Conservation (phyloP, 2,888 invertebrate genomes). For the Pristionchus exspectatus region DNA sequence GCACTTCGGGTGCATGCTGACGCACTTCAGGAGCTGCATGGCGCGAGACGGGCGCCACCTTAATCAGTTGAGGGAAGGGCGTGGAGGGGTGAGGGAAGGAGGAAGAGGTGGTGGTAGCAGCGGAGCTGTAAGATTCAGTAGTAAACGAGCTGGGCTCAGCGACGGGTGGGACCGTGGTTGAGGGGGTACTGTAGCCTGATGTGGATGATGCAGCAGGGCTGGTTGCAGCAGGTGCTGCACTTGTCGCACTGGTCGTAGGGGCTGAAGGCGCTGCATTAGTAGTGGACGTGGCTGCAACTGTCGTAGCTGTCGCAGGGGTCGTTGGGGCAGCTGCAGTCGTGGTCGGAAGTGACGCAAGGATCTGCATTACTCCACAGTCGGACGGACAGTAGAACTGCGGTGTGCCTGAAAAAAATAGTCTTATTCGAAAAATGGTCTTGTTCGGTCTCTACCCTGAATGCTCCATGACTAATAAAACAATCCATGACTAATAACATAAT, state of each 20-base stretch:
- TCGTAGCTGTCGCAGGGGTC: not conserved
- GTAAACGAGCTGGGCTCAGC: not conserved
- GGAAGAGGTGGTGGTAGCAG: not conserved
- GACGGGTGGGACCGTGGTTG: not conserved
- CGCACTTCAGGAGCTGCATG: not conserved
- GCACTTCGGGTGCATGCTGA: not conserved
- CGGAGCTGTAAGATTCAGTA: not conserved
- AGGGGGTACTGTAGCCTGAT: not conserved
- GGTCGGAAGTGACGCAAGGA: not conserved
- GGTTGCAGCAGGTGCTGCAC: not conserved
- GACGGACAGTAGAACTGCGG: conserved; percentile 51
- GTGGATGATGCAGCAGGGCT: not conserved
- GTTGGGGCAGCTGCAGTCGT: not conserved
- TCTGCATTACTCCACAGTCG: conserved; percentile 56
- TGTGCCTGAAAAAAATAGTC: not conserved
- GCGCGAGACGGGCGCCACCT: not conserved
- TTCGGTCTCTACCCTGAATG: too few species aligned
- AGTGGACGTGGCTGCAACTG: not conserved
- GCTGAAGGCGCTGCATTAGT: not conserved
- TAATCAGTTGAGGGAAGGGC: not conserved
- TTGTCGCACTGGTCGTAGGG: not conserved
- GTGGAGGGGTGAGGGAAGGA: not conserved
- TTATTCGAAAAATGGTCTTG: not conserved
- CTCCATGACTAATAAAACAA: too few species aligned
- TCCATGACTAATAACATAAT: too few species aligned